Evolutionary conservation across 2,888 invertebrate genomes (phyloP), one percentile per base, ranked within the genome.

Genomic region (Mantis religiosa): DNA sequence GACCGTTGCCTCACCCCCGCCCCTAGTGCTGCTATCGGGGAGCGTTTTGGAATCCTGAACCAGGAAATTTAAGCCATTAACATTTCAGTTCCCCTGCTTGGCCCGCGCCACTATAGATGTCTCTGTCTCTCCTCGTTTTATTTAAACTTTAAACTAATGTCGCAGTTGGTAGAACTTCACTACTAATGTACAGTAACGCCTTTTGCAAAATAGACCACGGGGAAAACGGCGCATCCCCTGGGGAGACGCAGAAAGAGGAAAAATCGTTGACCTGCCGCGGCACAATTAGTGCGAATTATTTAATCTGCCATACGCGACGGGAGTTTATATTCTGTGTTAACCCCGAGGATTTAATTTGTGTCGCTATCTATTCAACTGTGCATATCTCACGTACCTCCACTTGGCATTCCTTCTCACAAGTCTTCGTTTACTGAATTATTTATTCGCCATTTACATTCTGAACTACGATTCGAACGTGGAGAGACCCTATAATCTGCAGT

Each of bases 21-120:
- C 54, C 54, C 54, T 71, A 20, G 20, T 71, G 54, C 54, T 71
- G 54, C 54, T 86, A 86, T 86, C 71, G 85, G 28, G 54, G 85
- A 86, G 28, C 85, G 85, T 86, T 86, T 86, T 86, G 71, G 85
- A 71, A 71, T 71, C 54, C 54, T 71, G 54, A 86, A 86, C 71
- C 85, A 86, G 85, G 85, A 86, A 86, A 86, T 86, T 86, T 86
- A 54, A 86, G 54, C 85, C 71, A 86, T 86, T 86, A 86, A 86
- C 85, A 86, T 86, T 86, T 86, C 85, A 86, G 85, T 71, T 54
- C 28, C 71, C 54, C 25, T 14, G 54, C 54, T 71, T 71, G 54
- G 54, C 54, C 54, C 54, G 25, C 54, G 54, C 54, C 54, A 71
- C 54, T 71, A 71, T 71, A 71, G 27, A 71, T 71, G 28, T 71